Percentiles rank a stretch among this genome's conserved stretches.
phyloP scores from a whole-genome alignment of 2,113 vertebrate genomes.

The Oncorhynchus masou region DNA sequence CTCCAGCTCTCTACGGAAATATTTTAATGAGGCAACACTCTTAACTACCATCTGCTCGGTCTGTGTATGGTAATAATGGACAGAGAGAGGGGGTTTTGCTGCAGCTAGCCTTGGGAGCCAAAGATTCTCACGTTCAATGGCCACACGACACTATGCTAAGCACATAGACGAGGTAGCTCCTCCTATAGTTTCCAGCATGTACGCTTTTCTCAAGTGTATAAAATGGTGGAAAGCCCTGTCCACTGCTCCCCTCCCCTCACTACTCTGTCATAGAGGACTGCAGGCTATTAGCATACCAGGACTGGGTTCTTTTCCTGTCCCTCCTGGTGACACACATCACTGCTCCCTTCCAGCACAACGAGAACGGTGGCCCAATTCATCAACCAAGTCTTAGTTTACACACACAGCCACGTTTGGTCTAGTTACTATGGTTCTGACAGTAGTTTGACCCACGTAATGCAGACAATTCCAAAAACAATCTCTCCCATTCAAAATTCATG shows the following conservation, averaged over 20 bases:
- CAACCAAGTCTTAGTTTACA: conserved; percentile 19
- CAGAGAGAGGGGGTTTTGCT: conserved; percentile 9
- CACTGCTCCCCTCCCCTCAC: too few species aligned
- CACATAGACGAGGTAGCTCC: too few species aligned
- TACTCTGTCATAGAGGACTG: neutral
- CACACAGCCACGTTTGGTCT: conserved; percentile 41
- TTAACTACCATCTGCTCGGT: neutral
- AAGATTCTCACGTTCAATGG: too few species aligned
- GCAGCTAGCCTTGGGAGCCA: neutral
- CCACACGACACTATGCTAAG: too few species aligned
- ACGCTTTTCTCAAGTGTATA: neutral
- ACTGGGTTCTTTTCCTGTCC: conserved; percentile 22
- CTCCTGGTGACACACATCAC: conserved; percentile 58
- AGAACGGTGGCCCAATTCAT: conserved; percentile 64
- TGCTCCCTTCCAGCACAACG: conserved; percentile 28
- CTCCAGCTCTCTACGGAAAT: conserved; percentile 40
- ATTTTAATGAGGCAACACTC: conserved; percentile 34
- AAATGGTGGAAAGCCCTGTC: neutral
- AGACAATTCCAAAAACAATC: neutral
- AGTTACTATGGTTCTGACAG: conserved; percentile 32
- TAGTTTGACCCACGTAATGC: neutral
- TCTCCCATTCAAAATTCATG: neutral
- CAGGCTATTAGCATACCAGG: conserved; percentile 8
- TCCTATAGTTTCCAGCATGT: too few species aligned
- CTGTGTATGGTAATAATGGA: neutral